Conservation (phyloP, 2,797 vertebrate genomes). For the Vireo griseus region DNA sequence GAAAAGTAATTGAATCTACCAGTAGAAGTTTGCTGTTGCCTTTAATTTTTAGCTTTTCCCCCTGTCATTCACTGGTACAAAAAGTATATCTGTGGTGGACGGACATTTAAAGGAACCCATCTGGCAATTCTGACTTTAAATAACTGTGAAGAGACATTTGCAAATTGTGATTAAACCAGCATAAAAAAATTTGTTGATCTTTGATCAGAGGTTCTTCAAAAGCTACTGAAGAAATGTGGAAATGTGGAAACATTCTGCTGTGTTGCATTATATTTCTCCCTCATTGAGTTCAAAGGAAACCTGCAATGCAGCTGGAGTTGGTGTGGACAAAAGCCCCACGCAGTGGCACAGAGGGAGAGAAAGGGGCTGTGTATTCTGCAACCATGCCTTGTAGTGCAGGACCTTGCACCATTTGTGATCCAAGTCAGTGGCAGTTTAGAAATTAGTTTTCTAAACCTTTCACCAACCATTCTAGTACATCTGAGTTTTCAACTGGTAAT, state of each 20-base stretch:
- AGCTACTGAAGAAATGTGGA: neutral
- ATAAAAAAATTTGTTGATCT: neutral
- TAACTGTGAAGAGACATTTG: neutral
- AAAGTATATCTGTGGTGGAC: neutral
- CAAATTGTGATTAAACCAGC: neutral
- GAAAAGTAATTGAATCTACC: neutral
- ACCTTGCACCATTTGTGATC: neutral
- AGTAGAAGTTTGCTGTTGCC: neutral
- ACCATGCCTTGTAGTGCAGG: neutral
- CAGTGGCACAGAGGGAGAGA: neutral
- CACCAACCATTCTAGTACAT: neutral
- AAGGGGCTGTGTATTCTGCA: neutral
- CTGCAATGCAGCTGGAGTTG: neutral
- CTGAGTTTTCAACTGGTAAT: neutral
- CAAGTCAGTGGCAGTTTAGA: neutral
- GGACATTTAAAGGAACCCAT: neutral
- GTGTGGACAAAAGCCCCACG: neutral
- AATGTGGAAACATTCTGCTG: neutral
- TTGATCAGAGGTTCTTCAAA: neutral
- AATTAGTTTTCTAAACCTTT: constrained; percentile 1
- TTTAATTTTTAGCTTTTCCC: neutral
- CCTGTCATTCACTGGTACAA: neutral
- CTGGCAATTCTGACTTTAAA: neutral
- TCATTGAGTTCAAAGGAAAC: neutral
- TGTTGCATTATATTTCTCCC: neutral